A percentile compares a stretch with the other conserved stretches of the same genome.
Evolutionary conservation across 2,113 vertebrate genomes (phyloP).

Genomic region (Caloenas nicobarica): DNA sequence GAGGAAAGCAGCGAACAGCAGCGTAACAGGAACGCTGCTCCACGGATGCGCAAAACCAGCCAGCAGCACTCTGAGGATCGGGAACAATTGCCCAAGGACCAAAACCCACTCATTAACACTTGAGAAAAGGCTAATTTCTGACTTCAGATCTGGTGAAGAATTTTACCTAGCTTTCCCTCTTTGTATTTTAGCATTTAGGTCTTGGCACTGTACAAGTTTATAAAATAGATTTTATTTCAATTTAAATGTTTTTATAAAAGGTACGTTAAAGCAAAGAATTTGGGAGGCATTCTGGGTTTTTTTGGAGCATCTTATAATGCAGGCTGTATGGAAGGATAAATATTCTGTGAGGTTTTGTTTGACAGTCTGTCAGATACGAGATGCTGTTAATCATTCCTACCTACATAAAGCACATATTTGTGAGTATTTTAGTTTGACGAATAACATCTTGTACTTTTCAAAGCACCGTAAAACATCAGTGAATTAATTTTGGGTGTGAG

Average conservation of each 20-base stretch:
- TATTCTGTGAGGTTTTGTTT: background rate
- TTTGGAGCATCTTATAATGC: background rate
- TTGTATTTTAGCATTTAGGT: background rate
- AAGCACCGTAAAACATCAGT: background rate
- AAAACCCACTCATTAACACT: background rate
- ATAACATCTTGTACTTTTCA: background rate
- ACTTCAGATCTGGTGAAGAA: background rate
- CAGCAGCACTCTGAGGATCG: background rate
- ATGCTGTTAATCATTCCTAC: background rate
- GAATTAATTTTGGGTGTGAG: background rate
- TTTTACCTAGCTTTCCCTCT: background rate
- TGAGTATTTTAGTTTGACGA: background rate
- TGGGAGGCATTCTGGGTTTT: background rate
- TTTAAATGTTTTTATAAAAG: background rate
- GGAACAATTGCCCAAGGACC: background rate
- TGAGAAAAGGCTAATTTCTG: background rate
- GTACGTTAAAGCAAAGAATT: background rate
- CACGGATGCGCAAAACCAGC: background rate
- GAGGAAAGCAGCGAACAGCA: background rate
- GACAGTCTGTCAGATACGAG: background rate
- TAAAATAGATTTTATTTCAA: background rate
- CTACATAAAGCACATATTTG: background rate
- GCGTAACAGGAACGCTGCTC: background rate
- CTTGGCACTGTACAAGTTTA: background rate
- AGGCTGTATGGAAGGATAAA: background rate